These are phyloP conservation scores for Tyrannus savana DNA, from an alignment of 2,113 vertebrate genomes.

Conservation along the genomic window DNA sequence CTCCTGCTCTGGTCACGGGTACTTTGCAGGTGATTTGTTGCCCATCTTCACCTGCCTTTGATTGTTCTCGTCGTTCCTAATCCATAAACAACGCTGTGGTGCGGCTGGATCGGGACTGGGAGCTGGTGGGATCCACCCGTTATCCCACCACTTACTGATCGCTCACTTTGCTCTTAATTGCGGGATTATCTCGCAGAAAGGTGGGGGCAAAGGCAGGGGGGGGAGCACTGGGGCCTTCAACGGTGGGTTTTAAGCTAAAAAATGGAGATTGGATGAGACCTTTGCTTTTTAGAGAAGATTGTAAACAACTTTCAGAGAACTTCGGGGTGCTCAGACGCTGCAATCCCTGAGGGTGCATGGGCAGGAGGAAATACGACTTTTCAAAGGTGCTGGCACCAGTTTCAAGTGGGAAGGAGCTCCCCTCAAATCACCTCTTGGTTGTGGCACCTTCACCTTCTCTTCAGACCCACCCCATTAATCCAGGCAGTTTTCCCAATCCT, in stretches of 20 bases:
- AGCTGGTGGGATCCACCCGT: fast-evolving
- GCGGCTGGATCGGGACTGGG: fast-evolving
- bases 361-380: neutral
- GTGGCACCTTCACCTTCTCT: neutral
- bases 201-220: neutral
- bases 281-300: fast-evolving
- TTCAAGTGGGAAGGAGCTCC: neutral
- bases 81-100: fast-evolving
- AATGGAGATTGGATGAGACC: neutral
- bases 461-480: fast-evolving
- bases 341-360: fast-evolving
- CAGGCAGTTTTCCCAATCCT: neutral
- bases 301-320: neutral
- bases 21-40: neutral
- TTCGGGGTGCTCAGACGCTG: fast-evolving
- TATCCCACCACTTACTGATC: fast-evolving
- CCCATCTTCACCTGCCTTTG: fast-evolving
- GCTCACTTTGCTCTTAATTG: neutral
- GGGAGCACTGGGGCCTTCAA: fast-evolving
- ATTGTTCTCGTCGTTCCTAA: fast-evolving
- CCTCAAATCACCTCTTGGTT: fast-evolving
- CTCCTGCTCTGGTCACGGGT: neutral
- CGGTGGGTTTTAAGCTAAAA: fast-evolving
- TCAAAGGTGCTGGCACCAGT: neutral
- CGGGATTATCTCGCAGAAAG: neutral